phyloP scores from a whole-genome alignment of 2,888 invertebrate species.

The Eilema griseolum region DNA sequence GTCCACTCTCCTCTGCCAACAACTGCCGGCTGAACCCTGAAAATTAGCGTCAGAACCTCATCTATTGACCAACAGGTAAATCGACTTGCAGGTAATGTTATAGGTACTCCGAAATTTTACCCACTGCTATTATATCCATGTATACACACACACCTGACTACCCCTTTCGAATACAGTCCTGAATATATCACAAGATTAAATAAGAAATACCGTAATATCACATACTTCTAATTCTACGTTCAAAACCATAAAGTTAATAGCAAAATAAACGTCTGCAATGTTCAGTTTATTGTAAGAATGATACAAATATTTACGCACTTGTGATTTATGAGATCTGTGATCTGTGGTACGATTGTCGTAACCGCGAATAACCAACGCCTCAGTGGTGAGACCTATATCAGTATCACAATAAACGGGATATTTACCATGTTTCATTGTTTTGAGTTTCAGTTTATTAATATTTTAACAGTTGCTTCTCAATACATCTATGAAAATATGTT shows the following conservation, averaged over 20 bases:
- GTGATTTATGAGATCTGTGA: background rate
- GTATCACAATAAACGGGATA: too few relatives aligned
- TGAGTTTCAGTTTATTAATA: too few relatives aligned
- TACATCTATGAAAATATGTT: too few relatives aligned
- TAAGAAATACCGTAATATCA: background rate
- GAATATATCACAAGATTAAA: background rate
- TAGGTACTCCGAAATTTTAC: too few relatives aligned
- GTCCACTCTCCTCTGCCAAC: too few relatives aligned
- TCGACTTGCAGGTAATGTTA: too few relatives aligned
- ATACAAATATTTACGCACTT: conserved; percentile 9
- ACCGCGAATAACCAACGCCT: background rate
- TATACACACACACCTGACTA: background rate
- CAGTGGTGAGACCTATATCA: background rate
- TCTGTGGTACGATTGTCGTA: background rate
- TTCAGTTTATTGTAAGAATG: background rate
- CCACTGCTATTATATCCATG: background rate
- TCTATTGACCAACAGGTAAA: too few relatives aligned
- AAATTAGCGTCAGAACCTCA: too few relatives aligned
- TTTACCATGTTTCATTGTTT: too few relatives aligned
- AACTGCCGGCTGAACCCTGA: too few relatives aligned
- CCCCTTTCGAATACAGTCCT: background rate
- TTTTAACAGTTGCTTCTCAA: too few relatives aligned
- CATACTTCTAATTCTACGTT: background rate
- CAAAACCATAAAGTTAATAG: conserved; percentile 4
- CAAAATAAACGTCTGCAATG: conserved; percentile 7